These are phyloP conservation scores for Yponomeuta malinellus DNA, from an alignment of 2,888 invertebrate genomes.

Conservation along the genomic window DNA sequence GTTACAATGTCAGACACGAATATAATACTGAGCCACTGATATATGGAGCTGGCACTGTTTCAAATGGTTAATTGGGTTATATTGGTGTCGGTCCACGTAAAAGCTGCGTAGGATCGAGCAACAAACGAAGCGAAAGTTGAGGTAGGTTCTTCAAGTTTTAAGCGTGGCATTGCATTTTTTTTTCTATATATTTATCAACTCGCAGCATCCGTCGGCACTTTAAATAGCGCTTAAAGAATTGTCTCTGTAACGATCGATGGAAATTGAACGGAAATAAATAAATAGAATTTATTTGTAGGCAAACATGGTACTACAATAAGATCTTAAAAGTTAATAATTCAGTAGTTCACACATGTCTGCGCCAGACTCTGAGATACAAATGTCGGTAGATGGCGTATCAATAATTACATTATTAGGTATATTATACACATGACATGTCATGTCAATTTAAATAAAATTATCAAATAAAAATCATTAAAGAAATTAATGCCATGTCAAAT, in stretches of 20 bases:
- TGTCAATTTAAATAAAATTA: too few relatives aligned
- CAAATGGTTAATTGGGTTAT: constrained; percentile 53
- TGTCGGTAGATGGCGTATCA: too few relatives aligned
- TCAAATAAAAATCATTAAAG: too few relatives aligned
- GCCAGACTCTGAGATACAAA: too few relatives aligned
- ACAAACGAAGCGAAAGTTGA: not conserved
- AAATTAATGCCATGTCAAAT: too few relatives aligned
- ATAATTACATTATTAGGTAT: too few relatives aligned
- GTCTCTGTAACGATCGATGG: constrained; percentile 4
- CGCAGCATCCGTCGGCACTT: not conserved
- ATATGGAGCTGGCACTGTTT: constrained; percentile 61
- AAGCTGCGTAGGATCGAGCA: not conserved
- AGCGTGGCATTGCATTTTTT: not conserved
- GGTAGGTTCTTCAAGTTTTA: constrained; percentile 3
- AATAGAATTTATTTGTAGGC: too few relatives aligned
- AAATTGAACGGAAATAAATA: constrained; percentile 10
- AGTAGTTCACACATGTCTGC: too few relatives aligned
- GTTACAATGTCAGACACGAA: constrained; percentile 57
- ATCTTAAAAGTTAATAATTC: too few relatives aligned
- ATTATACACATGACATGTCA: too few relatives aligned
- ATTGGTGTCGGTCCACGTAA: not conserved
- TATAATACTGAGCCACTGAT: constrained; percentile 34
- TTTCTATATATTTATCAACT: not conserved
- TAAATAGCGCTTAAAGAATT: constrained; percentile 9
- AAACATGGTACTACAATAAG: too few relatives aligned